Conservation (phyloP, 2,888 invertebrate species). For the Himalopsyche kuldschensis region DNA sequence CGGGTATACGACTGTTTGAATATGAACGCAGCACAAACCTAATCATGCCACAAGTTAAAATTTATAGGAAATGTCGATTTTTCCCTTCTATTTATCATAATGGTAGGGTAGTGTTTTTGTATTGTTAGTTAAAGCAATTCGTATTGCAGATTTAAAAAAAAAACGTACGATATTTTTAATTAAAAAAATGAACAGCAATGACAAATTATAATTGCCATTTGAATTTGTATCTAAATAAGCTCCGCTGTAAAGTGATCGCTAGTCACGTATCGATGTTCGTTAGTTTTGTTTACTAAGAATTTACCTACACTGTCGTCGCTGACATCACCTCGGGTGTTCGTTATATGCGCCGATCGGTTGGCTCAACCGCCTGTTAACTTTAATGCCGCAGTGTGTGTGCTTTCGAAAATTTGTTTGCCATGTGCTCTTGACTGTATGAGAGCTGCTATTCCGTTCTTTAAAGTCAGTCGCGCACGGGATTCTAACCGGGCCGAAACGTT, state of each 20-base stretch:
- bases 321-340: neutral
- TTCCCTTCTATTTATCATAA: neutral
- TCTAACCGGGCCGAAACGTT: neutral
- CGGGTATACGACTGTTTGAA: neutral
- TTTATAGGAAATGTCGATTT: neutral
- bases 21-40: neutral
- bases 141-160: too few relatives aligned
- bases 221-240: too few relatives aligned
- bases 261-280: too few relatives aligned
- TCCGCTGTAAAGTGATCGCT: too few relatives aligned
- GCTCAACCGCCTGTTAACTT: neutral
- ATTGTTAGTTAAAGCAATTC: neutral
- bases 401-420: conserved; percentile 1
- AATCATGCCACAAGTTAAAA: neutral
- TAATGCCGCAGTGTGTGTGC: neutral
- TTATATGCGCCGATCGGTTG: neutral
- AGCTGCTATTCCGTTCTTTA: neutral
- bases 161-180: too few relatives aligned
- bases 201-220: neutral
- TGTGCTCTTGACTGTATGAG: conserved; percentile 1
- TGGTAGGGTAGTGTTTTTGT: neutral
- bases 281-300: neutral
- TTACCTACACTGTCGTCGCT: neutral
- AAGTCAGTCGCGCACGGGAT: neutral
- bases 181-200: neutral